phyloP scores from a whole-genome alignment of 2,113 vertebrate genomes.

The Melospiza georgiana region DNA sequence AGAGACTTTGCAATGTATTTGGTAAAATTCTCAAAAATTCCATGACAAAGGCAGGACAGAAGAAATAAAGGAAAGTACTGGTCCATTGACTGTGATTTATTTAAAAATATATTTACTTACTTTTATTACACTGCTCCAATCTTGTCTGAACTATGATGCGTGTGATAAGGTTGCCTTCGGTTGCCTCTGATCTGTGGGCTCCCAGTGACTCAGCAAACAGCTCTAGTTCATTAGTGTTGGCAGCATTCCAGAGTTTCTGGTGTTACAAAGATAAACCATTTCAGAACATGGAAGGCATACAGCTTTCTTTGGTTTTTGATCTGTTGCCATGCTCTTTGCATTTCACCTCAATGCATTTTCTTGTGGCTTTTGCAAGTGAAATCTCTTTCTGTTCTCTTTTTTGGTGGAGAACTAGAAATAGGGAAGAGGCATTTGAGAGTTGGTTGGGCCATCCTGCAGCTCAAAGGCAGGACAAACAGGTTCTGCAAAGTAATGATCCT shows the following conservation, averaged over 20 bases:
- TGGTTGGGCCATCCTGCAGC: neutral
- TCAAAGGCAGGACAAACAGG: neutral
- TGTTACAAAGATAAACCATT: slow-evolving; percentile 26
- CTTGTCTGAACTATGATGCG: neutral
- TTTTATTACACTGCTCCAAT: neutral
- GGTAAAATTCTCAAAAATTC: neutral
- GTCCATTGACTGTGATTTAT: neutral
- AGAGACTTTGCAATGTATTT: neutral
- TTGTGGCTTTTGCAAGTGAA: neutral
- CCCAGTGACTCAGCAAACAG: slow-evolving; percentile 58
- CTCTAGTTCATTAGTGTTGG: slow-evolving; percentile 33
- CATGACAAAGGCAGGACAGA: neutral
- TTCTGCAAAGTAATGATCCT: neutral
- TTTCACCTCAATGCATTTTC: neutral
- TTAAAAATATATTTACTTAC: neutral
- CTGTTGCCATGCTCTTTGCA: neutral
- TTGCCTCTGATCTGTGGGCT: neutral
- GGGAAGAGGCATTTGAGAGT: neutral
- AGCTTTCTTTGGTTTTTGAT: neutral
- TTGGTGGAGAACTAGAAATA: neutral
- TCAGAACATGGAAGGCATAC: neutral
- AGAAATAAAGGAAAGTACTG: neutral
- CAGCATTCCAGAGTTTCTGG: slow-evolving; percentile 19
- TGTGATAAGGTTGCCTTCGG: slow-evolving; percentile 23
- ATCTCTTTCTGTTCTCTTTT: neutral